Percentiles rank a stretch among this genome's conserved stretches.
These are phyloP conservation scores for Cephus nigrinus DNA, from an alignment of 2,888 invertebrate genomes.

Conservation along the genomic window DNA sequence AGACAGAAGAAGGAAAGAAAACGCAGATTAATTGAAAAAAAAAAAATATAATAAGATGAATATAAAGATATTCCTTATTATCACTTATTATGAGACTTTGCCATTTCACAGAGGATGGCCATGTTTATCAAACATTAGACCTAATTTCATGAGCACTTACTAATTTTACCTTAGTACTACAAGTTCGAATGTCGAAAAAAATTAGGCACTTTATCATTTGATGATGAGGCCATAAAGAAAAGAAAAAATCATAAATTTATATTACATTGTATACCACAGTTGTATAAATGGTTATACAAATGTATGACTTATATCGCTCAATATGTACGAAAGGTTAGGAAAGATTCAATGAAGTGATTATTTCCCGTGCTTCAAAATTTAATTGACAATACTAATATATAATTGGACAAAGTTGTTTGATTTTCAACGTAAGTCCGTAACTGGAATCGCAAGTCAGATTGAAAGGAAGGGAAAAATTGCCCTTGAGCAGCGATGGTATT, in stretches of 20 bases:
- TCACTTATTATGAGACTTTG: neutral
- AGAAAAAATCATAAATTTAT: neutral
- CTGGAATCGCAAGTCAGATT: conserved; percentile 41
- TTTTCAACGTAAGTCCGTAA: conserved; percentile 45
- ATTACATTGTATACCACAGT: neutral
- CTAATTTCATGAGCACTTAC: neutral
- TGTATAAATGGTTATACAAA: neutral
- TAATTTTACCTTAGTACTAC: neutral
- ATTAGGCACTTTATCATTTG: too few relatives aligned
- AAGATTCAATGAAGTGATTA: neutral
- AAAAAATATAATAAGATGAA: neutral
- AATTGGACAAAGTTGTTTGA: conserved; percentile 47
- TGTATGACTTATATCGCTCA: neutral
- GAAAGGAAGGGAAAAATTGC: conserved; percentile 29
- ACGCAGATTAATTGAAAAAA: neutral
- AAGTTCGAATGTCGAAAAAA: too few relatives aligned
- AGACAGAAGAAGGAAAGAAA: neutral
- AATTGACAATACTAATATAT: conserved; percentile 59
- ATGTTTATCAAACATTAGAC: neutral
- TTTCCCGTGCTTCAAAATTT: conserved; percentile 47
- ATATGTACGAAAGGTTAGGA: neutral
- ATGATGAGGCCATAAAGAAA: neutral
- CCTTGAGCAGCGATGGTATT: conserved; percentile 13
- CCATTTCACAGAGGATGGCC: neutral
- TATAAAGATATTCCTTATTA: neutral